Evolutionary conservation across 2,888 invertebrate species (phyloP), one percentile per base, ranked within the genome.

Genomic region (Helicoverpa assulta): DNA sequence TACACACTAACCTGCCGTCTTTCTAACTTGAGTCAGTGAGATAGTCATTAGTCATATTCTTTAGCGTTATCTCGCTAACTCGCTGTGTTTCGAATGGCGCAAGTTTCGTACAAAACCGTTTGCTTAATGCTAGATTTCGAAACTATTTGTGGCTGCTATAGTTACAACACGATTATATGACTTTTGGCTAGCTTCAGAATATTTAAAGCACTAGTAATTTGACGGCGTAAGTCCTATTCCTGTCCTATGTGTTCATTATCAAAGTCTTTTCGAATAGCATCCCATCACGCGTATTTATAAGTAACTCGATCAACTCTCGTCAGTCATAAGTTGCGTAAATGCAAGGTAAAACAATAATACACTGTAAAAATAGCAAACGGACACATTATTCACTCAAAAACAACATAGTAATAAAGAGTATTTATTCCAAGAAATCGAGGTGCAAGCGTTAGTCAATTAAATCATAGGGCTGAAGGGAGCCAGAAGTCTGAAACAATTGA

Each of bases 171-270:
- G 37, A 37, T 55, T 50, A 57, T n/a, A 16, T 21, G 74, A 76
- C 79, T 76, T 78, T 67, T 78, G 74, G 74, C 76, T 76, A 68
- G 16, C 79, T 78, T 73, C 78, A 53, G 54, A 67, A 54, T 67
- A 50, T 33, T 51, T 26, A 50, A 58, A 43, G 5, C 26, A 18
- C 18, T 21, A 40, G 43, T 59, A 54, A 72, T 59, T 58, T 58
- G 37, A 76, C 33, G 52, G 51, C 6, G 26, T 33, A 40, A 18
- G 68, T 43, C 19, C 51, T 55, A 59, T n/a, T 47, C 43, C 37
- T 10, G 18, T 56, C n/a, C 51, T 33, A 26, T 14, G 37, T 14
- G 5, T 21, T 21, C 18, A 43, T 18, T 29, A 40, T 14, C 16
- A 14, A 26, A 57, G 47, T 18, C 12, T 40, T 51, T 58, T 54